Percentiles rank a stretch among this genome's conserved stretches.
These are phyloP conservation scores for Allochrocebus solatus DNA, from an alignment of 2,797 vertebrate species.

Conservation along the genomic window DNA sequence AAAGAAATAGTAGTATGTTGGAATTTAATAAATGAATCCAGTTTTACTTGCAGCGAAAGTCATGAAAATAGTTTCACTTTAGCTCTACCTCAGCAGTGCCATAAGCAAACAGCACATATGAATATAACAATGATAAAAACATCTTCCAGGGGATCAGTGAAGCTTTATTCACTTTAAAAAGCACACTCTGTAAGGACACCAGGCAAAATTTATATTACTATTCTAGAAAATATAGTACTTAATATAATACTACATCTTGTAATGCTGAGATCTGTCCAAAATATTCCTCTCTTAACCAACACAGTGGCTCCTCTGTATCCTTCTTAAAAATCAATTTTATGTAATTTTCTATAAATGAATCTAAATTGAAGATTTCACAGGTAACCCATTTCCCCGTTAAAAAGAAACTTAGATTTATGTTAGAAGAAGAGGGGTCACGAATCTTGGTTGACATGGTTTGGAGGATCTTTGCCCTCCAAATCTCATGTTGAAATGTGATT, in stretches of 20 bases:
- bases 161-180: neutral
- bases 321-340: constrained; percentile 5
- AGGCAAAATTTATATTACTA: neutral
- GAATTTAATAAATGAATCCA: neutral
- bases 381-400: neutral
- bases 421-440: neutral
- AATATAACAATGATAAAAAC: neutral
- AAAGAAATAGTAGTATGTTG: neutral
- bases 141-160: neutral
- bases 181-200: neutral
- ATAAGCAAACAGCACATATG: neutral
- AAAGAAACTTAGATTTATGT: constrained; percentile 32
- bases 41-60: neutral
- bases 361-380: neutral
- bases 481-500: neutral
- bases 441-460: neutral
- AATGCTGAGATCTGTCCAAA: neutral
- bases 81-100: neutral
- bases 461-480: neutral
- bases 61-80: neutral
- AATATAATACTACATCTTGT: neutral
- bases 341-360: neutral
- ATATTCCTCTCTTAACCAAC: neutral
- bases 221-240: neutral
- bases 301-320: neutral